Conservation (phyloP, 2,113 vertebrate genomes). For the Garra rufa region DNA sequence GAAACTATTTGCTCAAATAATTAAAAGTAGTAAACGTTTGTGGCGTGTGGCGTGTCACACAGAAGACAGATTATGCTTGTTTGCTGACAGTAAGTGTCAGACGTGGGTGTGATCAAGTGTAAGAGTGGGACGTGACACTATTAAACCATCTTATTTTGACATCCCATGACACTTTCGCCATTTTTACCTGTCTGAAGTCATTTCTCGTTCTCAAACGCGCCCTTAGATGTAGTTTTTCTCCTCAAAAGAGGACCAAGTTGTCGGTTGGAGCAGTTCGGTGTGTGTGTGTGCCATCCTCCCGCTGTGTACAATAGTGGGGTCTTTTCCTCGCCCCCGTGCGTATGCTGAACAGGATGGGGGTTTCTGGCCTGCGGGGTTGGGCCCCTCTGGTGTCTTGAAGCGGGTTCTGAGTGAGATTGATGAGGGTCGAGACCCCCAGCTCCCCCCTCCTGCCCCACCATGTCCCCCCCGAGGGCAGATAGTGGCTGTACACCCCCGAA, state of each 20-base stretch:
- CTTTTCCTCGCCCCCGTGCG: slow-evolving; percentile 51
- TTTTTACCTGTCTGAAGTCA: neutral
- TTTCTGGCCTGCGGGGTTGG: slow-evolving; percentile 58
- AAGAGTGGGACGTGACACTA: slow-evolving; percentile 26
- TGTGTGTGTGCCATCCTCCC: slow-evolving; percentile 48
- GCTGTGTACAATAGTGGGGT: slow-evolving; percentile 60
- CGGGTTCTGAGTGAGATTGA: slow-evolving; percentile 80
- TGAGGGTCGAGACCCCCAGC: slow-evolving; percentile 72
- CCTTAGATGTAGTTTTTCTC: neutral
- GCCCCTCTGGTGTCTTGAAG: slow-evolving; percentile 74
- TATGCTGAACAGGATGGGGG: slow-evolving; percentile 51
- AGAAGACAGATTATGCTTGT: slow-evolving; percentile 46
- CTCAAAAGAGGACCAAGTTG: neutral
- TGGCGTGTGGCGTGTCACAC: slow-evolving; percentile 46
- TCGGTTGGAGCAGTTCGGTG: neutral
- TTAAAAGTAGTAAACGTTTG: slow-evolving; percentile 38
- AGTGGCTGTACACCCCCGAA: slow-evolving; percentile 47
- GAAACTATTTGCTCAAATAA: slow-evolving; percentile 34
- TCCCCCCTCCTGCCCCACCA: slow-evolving; percentile 52
- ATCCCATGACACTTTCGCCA: neutral
- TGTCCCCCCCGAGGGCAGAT: slow-evolving; percentile 54
- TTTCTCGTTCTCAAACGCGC: neutral
- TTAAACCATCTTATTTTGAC: slow-evolving; percentile 35
- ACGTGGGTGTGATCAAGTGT: slow-evolving; percentile 26
- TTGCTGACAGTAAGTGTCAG: slow-evolving; percentile 13